Base-by-base conservation (phyloP, 1,140 invertebrate genomes). In the Drosophila rhopaloa region DNA sequence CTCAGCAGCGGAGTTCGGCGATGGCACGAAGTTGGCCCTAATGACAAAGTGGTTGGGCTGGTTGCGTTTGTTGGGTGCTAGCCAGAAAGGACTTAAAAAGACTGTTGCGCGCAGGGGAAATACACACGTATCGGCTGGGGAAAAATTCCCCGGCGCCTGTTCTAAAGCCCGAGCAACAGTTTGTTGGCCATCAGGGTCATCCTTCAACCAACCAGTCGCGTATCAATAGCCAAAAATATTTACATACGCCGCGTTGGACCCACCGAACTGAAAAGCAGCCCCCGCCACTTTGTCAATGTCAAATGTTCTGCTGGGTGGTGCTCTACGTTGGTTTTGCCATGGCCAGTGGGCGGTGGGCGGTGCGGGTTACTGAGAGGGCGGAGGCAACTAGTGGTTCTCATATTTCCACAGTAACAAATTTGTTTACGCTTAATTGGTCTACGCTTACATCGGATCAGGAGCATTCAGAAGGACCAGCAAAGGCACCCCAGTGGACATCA, bases 351-450 rank as follows among this genome's bases (percentile, higher is more conserved):
- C 9, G 29, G n/a, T 53, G 55, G 51, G 51, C 24, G 24, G 24
- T 24, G 19, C 19, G 24, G 24, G 24, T 24, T 24, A 24, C n/a
- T 32, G 47, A 14, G 10, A 24, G 44, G 44, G 8, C 19, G 48
- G n/a, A 86, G 84, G 50, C 83, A 88, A 88, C 83, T 88, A 88
- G 83, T 88, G 84, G 79, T 83, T 76, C 84, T 89, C 73, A 78
- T 62, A 75, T 88, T 89, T 55, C 80, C 79, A 79, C 59, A 79
- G 66, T 58, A 88, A 62, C 68, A 88, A 83, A 88, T 88, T 85
- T 88, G 79, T 88, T 89, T 89, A 89, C 85, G 85, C 84, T 76
- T 89, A 89, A 89, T 89, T 89, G 84, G 84, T 76, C 85, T 89
- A 78, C 74, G 85, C 66, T 84, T 89, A 89, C 81, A 88, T 55